Percentiles rank a stretch among this genome's conserved stretches.
These are phyloP conservation scores for Cylloceria caligata DNA, from an alignment of 2,888 invertebrate genomes.

Conservation along the genomic window DNA sequence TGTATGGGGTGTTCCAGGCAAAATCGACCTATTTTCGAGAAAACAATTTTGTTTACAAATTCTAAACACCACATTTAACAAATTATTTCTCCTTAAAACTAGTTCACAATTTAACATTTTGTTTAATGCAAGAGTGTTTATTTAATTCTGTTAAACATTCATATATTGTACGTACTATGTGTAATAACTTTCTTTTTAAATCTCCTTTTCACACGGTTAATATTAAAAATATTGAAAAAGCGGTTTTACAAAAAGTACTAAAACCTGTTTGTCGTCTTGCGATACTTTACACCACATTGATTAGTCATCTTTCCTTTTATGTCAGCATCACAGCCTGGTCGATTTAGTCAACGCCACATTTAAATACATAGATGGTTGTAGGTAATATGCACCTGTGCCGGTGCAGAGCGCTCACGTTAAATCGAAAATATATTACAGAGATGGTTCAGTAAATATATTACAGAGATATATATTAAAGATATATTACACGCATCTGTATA, in stretches of 20 bases:
- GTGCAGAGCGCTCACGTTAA: conserved; percentile 12
- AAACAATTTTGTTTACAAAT: neutral
- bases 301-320: too few relatives aligned
- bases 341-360: conserved; percentile 5
- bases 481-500: conserved; percentile 2
- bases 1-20: neutral
- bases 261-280: too few relatives aligned
- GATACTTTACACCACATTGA: too few relatives aligned
- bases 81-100: too few relatives aligned
- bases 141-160: too few relatives aligned
- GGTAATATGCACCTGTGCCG: conserved; percentile 3
- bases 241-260: too few relatives aligned
- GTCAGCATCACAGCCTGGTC: neutral
- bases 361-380: neutral
- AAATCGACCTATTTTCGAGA: neutral
- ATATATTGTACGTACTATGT: too few relatives aligned
- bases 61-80: too few relatives aligned
- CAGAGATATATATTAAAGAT: conserved; percentile 28
- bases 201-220: too few relatives aligned
- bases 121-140: neutral
- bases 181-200: too few relatives aligned
- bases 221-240: too few relatives aligned
- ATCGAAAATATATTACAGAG: conserved; percentile 19
- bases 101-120: neutral
- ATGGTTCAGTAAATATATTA: too few relatives aligned